phyloP scores from a whole-genome alignment of 92 coral and sea anemone species.

The Palythoa heliodiscus region DNA sequence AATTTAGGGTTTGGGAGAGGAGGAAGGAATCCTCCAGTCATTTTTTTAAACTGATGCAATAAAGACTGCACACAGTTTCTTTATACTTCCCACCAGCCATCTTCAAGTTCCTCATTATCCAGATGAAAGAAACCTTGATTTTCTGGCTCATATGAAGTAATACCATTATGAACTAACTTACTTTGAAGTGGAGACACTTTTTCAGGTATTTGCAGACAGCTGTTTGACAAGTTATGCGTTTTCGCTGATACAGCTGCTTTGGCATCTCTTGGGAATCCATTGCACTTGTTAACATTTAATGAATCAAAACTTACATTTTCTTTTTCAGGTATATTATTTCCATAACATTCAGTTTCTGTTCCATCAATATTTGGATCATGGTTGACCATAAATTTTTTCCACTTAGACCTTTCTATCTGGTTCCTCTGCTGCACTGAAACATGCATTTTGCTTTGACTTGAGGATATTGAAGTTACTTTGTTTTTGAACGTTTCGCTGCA shows the following conservation, averaged over 20 bases:
- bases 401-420: slow-evolving; percentile 11
- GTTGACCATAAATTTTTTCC: slow-evolving; percentile 49
- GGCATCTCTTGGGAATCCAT: neutral
- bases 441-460: neutral
- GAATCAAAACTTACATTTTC: neutral
- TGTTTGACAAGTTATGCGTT: neutral
- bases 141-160: slow-evolving; percentile 14
- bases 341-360: slow-evolving; percentile 13
- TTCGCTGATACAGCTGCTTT: too few relatives aligned
- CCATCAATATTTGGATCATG: slow-evolving; percentile 2
- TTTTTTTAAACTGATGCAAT: neutral
- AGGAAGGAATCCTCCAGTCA: too few relatives aligned
- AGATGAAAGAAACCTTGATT: neutral
- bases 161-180: neutral
- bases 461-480: neutral
- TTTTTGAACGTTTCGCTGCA: neutral
- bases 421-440: neutral
- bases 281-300: neutral
- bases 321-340: neutral
- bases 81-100: slow-evolving; percentile 58
- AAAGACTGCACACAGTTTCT: neutral
- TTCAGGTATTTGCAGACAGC: neutral
- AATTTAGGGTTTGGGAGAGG: too few relatives aligned
- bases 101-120: slow-evolving; percentile 54
- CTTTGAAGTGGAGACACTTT: neutral